phyloP scores from a whole-genome alignment of 2,797 vertebrate species.

The Notamacropus eugenii region DNA sequence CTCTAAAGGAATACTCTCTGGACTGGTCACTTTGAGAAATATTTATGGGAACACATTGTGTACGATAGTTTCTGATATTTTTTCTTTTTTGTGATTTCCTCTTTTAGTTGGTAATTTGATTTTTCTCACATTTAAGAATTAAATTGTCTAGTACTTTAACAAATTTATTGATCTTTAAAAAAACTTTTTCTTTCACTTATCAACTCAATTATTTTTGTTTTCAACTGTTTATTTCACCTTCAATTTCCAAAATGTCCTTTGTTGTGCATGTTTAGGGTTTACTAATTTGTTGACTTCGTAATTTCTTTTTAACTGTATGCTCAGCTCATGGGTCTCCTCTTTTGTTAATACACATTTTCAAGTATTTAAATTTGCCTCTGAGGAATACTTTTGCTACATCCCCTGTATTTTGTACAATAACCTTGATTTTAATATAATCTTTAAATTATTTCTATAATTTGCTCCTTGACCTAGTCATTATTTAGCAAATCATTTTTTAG shows the following conservation, averaged over 20 bases:
- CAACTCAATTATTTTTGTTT: not conserved
- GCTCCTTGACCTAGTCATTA: not conserved
- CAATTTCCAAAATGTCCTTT: not conserved
- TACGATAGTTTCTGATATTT: not conserved
- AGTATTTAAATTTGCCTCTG: not conserved
- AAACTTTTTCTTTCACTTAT: not conserved
- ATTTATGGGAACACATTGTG: not conserved
- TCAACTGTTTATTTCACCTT: not conserved
- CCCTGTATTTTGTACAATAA: not conserved
- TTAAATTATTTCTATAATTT: not conserved
- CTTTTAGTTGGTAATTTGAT: not conserved
- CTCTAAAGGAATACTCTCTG: not conserved
- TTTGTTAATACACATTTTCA: not conserved
- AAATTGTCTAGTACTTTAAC: not conserved
- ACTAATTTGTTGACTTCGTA: not conserved
- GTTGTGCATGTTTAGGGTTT: not conserved
- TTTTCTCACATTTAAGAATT: not conserved
- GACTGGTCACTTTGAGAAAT: not conserved
- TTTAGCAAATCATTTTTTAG: not conserved
- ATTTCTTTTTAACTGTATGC: not conserved
- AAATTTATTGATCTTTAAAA: not conserved
- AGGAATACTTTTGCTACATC: not conserved
- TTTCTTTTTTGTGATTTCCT: not conserved
- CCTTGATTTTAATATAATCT: not conserved
- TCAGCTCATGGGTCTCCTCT: not conserved